A percentile compares a stretch with the other conserved stretches of the same genome.
Conservation (phyloP, 2,888 invertebrate genomes). For the Caenorhabditis plicata region DNA sequence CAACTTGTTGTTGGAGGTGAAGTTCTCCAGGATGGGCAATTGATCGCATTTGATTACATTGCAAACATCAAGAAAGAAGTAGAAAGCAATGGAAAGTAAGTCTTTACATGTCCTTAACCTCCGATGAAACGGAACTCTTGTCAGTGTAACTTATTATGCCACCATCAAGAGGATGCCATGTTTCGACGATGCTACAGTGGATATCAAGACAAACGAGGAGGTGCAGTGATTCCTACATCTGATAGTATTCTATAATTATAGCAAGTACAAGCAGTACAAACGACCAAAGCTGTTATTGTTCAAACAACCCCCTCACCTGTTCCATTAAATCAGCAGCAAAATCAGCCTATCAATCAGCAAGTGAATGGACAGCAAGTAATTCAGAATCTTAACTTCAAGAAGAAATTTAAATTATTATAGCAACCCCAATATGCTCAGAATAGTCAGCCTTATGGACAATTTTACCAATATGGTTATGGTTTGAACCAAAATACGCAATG, state of each 20-base stretch:
- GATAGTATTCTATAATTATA: no score
- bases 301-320: no score
- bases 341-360: no score
- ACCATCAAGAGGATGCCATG: conserved; percentile 48
- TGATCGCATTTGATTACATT: conserved; percentile 53
- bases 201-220: no score
- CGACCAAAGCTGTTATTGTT: conserved; percentile 7
- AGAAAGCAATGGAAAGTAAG: conserved; percentile 42
- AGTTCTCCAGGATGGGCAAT: conserved; percentile 31
- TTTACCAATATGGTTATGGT: conserved; percentile 30
- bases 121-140: background rate
- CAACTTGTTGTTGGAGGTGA: conserved; percentile 54
- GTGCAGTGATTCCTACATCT: no score
- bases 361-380: no score
- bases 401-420: no score
- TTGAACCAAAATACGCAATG: conserved; percentile 28
- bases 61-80: conserved; percentile 41
- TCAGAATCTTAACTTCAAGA: no score
- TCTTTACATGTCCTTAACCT: background rate
- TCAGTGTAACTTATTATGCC: conserved; percentile 39
- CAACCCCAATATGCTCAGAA: conserved; percentile 3
- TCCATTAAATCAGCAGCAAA: conserved; percentile 9
- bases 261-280: no score
- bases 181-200: conserved; percentile 22
- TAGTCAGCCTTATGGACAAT: conserved; percentile 16